These are phyloP conservation scores for Chaetophractus vellerosus DNA, from an alignment of 2,797 vertebrate species.

Conservation along the genomic window DNA sequence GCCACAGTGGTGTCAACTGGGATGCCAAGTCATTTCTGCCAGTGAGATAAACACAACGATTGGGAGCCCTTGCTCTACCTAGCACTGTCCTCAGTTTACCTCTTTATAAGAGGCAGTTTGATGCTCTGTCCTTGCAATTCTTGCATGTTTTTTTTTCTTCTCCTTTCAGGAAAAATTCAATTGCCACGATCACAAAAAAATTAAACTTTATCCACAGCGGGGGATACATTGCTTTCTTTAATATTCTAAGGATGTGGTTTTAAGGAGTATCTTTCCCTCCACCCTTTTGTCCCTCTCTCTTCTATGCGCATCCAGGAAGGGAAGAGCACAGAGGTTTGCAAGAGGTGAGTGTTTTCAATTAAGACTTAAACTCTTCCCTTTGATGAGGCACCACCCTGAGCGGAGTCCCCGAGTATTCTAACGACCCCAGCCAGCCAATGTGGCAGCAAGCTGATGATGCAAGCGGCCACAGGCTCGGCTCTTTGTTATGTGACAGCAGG, in stretches of 20 bases:
- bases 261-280: neutral
- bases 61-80: neutral
- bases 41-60: neutral
- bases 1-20: accelerated
- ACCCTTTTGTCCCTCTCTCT: neutral
- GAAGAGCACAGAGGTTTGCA: neutral
- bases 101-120: accelerated
- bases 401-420: slow-evolving; percentile 49
- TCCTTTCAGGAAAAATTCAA: neutral
- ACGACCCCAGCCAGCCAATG: neutral
- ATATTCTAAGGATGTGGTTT: neutral
- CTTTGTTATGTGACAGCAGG: slow-evolving; percentile 83
- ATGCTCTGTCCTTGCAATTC: neutral
- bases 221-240: neutral
- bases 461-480: slow-evolving; percentile 69
- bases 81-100: neutral
- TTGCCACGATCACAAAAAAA: neutral
- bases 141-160: neutral
- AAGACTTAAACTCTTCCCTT: slow-evolving; percentile 78
- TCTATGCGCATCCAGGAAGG: slow-evolving; percentile 17
- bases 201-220: neutral
- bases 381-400: slow-evolving; percentile 63
- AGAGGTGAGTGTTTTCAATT: slow-evolving; percentile 81
- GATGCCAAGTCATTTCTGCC: accelerated
- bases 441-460: slow-evolving; percentile 75